phyloP scores from a whole-genome alignment of 2,113 vertebrate genomes.

The Cyanoliseus patagonus region DNA sequence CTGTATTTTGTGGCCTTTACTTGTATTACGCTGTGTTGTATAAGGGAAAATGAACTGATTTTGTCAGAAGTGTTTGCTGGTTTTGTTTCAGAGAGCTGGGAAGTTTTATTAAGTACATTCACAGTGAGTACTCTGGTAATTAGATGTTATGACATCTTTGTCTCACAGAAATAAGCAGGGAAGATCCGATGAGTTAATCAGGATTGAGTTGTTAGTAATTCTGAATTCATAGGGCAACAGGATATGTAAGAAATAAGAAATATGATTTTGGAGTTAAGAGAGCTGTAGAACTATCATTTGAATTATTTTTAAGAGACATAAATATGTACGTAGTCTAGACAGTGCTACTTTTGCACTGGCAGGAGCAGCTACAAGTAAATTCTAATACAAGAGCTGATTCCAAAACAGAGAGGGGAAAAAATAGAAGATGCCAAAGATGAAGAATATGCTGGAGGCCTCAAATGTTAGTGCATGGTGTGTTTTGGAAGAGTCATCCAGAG shows the following conservation, averaged over 20 bases:
- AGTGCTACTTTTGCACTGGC: background rate
- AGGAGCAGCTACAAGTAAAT: constrained; percentile 8
- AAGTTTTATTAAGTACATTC: background rate
- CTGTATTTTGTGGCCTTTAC: background rate
- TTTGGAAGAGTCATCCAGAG: constrained; percentile 49
- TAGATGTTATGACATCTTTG: background rate
- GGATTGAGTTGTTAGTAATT: background rate
- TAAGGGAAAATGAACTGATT: background rate
- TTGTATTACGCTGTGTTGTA: background rate
- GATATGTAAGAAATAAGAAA: background rate
- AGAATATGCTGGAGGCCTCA: background rate
- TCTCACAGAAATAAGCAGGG: background rate
- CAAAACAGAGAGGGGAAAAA: background rate
- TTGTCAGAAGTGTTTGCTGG: background rate
- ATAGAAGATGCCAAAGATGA: background rate
- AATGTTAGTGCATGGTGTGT: background rate
- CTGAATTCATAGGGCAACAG: background rate
- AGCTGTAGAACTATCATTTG: background rate
- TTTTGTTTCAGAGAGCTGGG: background rate
- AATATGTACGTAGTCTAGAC: background rate
- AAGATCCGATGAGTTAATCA: background rate
- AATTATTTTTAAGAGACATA: background rate
- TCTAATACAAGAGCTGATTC: background rate
- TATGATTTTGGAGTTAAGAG: background rate
- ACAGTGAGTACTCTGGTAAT: fast-evolving